Evolutionary conservation across 2,113 vertebrate species (phyloP).

Genomic region (Pluvialis apricaria): DNA sequence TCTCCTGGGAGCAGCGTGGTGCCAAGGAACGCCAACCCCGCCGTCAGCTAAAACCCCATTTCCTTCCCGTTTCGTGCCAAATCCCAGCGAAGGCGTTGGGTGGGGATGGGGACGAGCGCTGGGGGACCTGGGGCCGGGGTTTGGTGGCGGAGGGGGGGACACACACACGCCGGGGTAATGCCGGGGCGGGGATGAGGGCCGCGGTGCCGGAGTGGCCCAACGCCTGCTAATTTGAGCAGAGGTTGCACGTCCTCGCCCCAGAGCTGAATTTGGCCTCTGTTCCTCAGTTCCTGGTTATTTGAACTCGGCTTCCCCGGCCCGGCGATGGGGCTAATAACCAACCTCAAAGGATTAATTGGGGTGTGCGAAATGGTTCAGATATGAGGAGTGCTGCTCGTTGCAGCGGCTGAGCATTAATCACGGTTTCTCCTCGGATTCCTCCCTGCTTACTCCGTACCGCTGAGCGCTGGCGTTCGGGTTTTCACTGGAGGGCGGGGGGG

Average conservation of each 20-base stretch:
- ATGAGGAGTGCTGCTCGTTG: neutral
- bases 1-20: neutral
- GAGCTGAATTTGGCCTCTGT: neutral
- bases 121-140: neutral
- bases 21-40: neutral
- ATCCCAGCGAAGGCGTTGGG: fast-evolving
- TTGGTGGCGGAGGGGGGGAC: fast-evolving
- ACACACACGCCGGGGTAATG: neutral
- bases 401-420: neutral
- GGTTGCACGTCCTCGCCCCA: neutral
- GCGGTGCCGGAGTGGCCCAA: neutral
- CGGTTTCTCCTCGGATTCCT: constrained; percentile 1
- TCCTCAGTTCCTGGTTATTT: constrained; percentile 2
- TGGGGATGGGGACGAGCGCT: neutral
- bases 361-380: neutral
- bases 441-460: neutral
- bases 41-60: neutral
- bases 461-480: neutral
- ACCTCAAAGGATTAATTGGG: constrained; percentile 31
- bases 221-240: neutral
- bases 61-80: neutral
- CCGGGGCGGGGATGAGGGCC: neutral
- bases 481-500: too few relatives aligned
- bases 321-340: neutral
- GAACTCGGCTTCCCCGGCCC: neutral